Percentiles rank a stretch among this genome's conserved stretches.
Conservation (phyloP, 2,888 invertebrate species). For the Sabatieria punctata region DNA sequence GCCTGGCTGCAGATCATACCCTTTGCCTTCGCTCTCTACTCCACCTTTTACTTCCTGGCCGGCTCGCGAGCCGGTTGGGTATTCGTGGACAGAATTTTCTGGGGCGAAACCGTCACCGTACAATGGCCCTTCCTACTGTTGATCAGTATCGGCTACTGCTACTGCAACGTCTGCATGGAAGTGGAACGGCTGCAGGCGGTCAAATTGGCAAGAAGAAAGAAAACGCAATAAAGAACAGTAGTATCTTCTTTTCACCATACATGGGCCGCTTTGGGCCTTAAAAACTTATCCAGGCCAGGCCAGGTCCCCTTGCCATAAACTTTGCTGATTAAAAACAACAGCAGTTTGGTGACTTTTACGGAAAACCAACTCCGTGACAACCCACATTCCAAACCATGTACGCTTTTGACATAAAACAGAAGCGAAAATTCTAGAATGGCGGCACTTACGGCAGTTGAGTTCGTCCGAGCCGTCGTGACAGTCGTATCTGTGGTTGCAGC, state of each 20-base stretch:
- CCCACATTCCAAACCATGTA: too few species aligned
- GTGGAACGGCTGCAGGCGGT: conserved; percentile 8
- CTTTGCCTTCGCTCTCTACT: conserved; percentile 29
- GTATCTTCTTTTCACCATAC: too few species aligned
- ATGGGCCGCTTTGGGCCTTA: too few species aligned
- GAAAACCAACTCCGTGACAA: too few species aligned
- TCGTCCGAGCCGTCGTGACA: conserved; percentile 67
- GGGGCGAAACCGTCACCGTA: conserved; percentile 26
- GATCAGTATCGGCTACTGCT: conserved; percentile 24
- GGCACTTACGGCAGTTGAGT: conserved; percentile 65
- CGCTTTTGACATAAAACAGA: too few species aligned
- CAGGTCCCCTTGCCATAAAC: too few species aligned
- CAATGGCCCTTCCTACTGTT: conserved; percentile 24
- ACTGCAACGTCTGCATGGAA: conserved; percentile 25
- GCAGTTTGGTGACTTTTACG: too few species aligned
- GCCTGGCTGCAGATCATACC: conserved; percentile 20
- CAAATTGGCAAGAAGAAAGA: conserved; percentile 6
- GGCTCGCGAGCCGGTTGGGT: conserved; percentile 24
- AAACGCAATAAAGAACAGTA: background rate
- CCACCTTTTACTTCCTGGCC: conserved; percentile 30
- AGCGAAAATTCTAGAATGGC: too few species aligned
- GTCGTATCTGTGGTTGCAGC: conserved; percentile 50
- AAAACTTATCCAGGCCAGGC: too few species aligned
- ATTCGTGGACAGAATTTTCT: conserved; percentile 28
- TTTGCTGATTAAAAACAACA: too few species aligned